Conservation (phyloP, 2,888 invertebrate genomes). For the Deilephila elpenor region DNA sequence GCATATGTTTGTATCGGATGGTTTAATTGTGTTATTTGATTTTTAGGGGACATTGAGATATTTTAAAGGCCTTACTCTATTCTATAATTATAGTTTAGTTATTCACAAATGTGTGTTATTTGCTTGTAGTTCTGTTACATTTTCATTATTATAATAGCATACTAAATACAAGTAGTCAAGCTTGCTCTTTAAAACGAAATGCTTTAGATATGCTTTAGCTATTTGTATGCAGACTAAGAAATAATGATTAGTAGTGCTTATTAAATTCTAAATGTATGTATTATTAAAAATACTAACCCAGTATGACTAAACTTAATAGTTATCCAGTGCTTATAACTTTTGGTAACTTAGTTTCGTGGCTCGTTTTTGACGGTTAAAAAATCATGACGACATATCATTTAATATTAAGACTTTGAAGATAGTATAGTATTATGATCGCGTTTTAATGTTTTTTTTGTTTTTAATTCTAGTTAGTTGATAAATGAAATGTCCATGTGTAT, state of each 20-base stretch:
- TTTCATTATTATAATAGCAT: not conserved
- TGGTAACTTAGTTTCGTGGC: not conserved
- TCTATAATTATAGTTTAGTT: not conserved
- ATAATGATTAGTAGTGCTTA: conserved; percentile 2
- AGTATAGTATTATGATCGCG: too few species aligned
- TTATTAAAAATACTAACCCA: conserved; percentile 12
- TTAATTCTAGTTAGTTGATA: too few species aligned
- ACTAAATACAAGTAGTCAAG: not conserved
- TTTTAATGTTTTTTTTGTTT: too few species aligned
- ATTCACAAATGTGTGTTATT: not conserved
- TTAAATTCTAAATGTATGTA: conserved; percentile 16
- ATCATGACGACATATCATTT: not conserved
- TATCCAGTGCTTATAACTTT: not conserved
- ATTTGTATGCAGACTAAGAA: conserved; percentile 3
- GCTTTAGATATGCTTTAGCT: not conserved
- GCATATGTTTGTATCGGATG: too few species aligned
- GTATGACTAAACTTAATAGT: not conserved
- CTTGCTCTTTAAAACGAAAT: not conserved
- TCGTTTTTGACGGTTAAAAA: not conserved
- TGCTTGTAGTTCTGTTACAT: not conserved
- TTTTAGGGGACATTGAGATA: too few species aligned
- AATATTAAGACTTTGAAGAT: too few species aligned
- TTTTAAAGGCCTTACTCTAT: too few species aligned
- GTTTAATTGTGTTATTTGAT: too few species aligned
- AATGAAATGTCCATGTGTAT: too few species aligned